A percentile compares a stretch with the other conserved stretches of the same genome.
Evolutionary conservation across 2,888 invertebrate genomes (phyloP).

Genomic region (Drosophila nigritarsus): DNA sequence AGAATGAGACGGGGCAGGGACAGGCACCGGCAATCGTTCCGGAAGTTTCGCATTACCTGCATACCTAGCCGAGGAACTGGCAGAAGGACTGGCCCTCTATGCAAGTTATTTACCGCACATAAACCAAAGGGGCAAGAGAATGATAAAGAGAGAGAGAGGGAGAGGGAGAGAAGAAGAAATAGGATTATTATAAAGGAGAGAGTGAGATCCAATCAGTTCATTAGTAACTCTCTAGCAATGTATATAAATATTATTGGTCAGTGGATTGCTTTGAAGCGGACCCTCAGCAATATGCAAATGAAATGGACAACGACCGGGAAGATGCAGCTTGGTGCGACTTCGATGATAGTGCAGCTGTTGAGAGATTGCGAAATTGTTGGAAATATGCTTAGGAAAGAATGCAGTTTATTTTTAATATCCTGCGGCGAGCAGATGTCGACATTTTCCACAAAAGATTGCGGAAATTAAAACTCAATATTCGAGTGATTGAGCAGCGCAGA

Average conservation of each 20-base stretch:
- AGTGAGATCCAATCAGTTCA: slow-evolving; percentile 58
- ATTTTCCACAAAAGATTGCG: slow-evolving; percentile 60
- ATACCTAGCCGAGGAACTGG: slow-evolving; percentile 40
- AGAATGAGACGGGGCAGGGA: slow-evolving; percentile 18
- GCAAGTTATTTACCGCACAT: slow-evolving; percentile 66
- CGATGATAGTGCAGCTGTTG: slow-evolving; percentile 13
- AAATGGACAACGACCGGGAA: slow-evolving; percentile 18
- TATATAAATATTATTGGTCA: slow-evolving; percentile 29
- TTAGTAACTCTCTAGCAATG: slow-evolving; percentile 54
- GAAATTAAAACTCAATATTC: slow-evolving; percentile 81
- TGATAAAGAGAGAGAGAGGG: background rate
- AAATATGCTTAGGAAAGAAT: slow-evolving; percentile 51
- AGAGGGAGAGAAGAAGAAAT: background rate
- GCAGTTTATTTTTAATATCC: slow-evolving; percentile 76
- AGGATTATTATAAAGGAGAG: background rate
- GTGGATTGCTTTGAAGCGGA: slow-evolving; percentile 2
- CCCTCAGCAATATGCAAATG: slow-evolving; percentile 40
- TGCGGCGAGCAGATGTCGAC: slow-evolving; percentile 70
- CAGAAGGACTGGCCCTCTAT: slow-evolving; percentile 14
- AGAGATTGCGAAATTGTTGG: slow-evolving; percentile 22
- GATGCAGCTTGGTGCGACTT: slow-evolving; percentile 29
- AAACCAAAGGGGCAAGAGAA: slow-evolving; percentile 41
- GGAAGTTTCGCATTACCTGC: slow-evolving; percentile 72
- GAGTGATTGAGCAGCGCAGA: slow-evolving; percentile 64
- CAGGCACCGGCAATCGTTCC: slow-evolving; percentile 16